Evolutionary conservation across 1,140 invertebrate species (phyloP), one percentile per base, ranked within the genome.

Genomic region (Oreohelix idahoensis): DNA sequence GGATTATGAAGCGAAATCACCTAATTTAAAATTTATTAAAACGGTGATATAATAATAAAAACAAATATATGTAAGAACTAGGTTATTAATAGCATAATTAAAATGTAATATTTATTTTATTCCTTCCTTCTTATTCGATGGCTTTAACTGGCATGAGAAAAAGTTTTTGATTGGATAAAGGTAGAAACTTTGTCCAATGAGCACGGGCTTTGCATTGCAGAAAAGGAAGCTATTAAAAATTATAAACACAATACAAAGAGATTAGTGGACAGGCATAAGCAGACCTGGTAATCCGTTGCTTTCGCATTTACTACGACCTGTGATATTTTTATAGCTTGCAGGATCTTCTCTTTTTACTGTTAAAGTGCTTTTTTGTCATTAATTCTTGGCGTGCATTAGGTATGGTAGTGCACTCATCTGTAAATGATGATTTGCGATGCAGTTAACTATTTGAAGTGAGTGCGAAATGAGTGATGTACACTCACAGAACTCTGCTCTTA

Each of bases 161-260:
- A 2, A 36, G 2, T 42, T 4, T 39, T 73, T 73, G 42, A 76
- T 76, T 76, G 74, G 74, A 23, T 73, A 26, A 39, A 26, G 36
- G 38, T 26, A 45, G 23, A 42, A 20, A 42, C 26, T 4, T 26
- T 49, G 32, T 29, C 74, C 74, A 76, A 76, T 76, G 42, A 51
- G 15, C 5, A 29, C 10, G 32, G 5, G 53, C 49, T 36, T 79
- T 38, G 66, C 77, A 79, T 26, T 35, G 13, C n/a, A 26, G 35
- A 45, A 79, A 66, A 49, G 77, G 53, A 79, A 49, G 32, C 26
- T 23, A 49, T 36, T 29, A 79, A 79, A 79, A 79, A 79, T 79
- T 36, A 79, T 79, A 79, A 79, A 79, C 76, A 78, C 77, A 49
- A 49, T 36, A 79, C 77, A 79, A 79, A 79, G 77, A 79, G 58